These are phyloP conservation scores for Palaemon carinicauda DNA, from an alignment of 1,140 invertebrate genomes.

Conservation along the genomic window DNA sequence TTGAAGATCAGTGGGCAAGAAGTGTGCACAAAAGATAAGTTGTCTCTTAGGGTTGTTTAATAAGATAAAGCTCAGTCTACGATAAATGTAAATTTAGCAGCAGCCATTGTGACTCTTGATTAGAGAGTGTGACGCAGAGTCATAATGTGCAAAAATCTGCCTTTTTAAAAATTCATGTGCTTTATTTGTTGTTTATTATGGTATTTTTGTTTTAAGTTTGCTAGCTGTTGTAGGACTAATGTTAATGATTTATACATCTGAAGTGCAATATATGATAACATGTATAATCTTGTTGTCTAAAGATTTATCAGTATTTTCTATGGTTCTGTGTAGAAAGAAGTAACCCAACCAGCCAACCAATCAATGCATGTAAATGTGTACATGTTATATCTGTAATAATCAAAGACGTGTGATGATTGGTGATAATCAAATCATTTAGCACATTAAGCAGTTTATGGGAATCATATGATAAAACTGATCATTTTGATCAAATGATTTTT, in stretches of 20 bases:
- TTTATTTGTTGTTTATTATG: neutral
- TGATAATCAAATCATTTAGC: constrained; percentile 1
- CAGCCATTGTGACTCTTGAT: too few species aligned
- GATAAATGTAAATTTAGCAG: too few species aligned
- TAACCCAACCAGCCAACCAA: neutral
- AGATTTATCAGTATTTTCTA: constrained; percentile 21
- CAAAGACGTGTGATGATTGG: neutral
- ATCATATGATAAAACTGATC: constrained; percentile 22
- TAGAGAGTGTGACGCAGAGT: neutral
- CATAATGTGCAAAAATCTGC: neutral
- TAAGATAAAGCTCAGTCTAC: too few species aligned
- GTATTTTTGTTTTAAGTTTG: neutral
- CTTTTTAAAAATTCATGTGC: neutral
- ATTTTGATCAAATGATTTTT: constrained; percentile 31
- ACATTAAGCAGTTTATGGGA: constrained; percentile 11
- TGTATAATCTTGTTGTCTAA: constrained; percentile 18
- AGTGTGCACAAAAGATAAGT: too few species aligned
- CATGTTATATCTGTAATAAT: neutral
- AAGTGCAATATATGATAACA: constrained; percentile 13
- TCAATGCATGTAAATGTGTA: constrained; percentile 11
- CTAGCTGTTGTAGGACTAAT: constrained; percentile 2
- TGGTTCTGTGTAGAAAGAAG: neutral
- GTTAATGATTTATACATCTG: constrained; percentile 14
- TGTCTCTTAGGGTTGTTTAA: too few species aligned
- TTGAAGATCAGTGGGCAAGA: too few species aligned